These are phyloP conservation scores for Dreissena rostriformis DNA, from an alignment of 1,140 invertebrate species.

Conservation along the genomic window DNA sequence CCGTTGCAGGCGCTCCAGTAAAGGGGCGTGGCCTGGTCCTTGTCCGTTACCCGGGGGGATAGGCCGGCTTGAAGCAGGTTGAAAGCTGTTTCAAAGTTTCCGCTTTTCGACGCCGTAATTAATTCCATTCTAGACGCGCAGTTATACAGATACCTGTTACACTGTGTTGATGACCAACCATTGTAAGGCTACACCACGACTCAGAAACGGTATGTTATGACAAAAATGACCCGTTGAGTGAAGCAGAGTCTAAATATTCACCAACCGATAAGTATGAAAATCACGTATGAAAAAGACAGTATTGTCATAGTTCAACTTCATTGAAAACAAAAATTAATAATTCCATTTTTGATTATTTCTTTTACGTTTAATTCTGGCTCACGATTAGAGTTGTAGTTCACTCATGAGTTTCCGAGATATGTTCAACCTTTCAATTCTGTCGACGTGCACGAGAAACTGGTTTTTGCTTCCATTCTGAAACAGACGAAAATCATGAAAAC, in stretches of 20 bases:
- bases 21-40: constrained; percentile 63
- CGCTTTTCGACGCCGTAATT: constrained; percentile 55
- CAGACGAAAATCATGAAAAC: no score
- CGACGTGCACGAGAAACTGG: no score
- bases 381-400: no score
- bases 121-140: constrained; percentile 34
- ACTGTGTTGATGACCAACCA: background rate
- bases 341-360: no score
- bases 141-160: background rate
- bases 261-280: background rate
- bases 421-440: no score
- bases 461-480: no score
- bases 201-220: background rate
- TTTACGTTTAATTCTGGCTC: no score
- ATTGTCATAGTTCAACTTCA: no score
- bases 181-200: background rate
- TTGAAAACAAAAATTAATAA: no score
- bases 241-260: background rate
- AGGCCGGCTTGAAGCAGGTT: constrained; percentile 36
- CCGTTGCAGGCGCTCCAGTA: constrained; percentile 73
- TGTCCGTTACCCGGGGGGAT: constrained; percentile 48
- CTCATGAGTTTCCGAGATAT: no score
- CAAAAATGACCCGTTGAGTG: background rate
- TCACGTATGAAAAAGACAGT: no score
- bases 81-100: constrained; percentile 33